Conservation (phyloP, 2,888 invertebrate genomes). For the Drosophila basisetae region DNA sequence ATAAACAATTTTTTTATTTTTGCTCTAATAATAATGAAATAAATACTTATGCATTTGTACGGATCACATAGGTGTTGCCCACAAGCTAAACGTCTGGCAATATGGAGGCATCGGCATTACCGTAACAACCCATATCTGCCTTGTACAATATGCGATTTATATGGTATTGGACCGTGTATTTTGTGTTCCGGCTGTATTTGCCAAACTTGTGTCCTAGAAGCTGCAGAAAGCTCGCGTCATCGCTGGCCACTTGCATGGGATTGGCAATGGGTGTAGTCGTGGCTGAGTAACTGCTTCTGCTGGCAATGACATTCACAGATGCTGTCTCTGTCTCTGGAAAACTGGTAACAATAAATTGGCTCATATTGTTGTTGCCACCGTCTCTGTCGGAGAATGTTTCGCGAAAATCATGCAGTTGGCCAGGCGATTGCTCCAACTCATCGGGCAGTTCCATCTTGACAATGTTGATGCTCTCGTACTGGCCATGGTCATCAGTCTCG, state of each 20-base stretch:
- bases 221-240: constrained; percentile 51
- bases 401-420: constrained; percentile 5
- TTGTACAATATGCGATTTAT: constrained; percentile 61
- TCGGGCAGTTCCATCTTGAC: constrained; percentile 47
- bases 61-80: background rate
- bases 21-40: background rate
- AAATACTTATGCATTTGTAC: background rate
- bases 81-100: constrained; percentile 14
- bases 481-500: constrained; percentile 15
- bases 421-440: constrained; percentile 14
- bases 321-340: constrained; percentile 4
- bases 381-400: constrained; percentile 2
- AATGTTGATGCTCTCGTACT: constrained; percentile 43
- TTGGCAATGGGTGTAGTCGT: background rate
- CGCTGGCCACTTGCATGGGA: constrained; percentile 12
- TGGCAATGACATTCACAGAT: background rate
- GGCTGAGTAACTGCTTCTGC: background rate
- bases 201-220: constrained; percentile 50
- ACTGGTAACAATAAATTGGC: constrained; percentile 20
- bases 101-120: constrained; percentile 39
- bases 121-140: constrained; percentile 63
- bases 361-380: constrained; percentile 9
- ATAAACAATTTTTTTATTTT: background rate
- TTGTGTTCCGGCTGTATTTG: constrained; percentile 56
- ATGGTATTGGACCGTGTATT: constrained; percentile 58